Evolutionary conservation across 2,888 invertebrate species (phyloP).

Genomic region (Oegoconia quadripuncta): DNA sequence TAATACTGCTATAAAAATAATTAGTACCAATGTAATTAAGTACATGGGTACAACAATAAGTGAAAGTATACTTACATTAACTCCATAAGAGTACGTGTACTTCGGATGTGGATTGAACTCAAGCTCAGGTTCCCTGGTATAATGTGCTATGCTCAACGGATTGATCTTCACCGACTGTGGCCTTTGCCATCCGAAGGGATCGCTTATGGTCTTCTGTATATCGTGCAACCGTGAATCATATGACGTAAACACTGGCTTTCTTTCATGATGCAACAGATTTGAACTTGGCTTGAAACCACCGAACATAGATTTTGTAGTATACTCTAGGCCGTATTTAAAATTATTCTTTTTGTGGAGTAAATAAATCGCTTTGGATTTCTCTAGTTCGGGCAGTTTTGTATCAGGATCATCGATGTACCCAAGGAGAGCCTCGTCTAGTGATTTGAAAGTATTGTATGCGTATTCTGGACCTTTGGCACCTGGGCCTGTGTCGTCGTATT

Average conservation of each 20-base stretch:
- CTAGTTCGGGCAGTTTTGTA: constrained; percentile 56
- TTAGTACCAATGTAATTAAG: no score
- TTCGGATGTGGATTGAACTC: constrained; percentile 40
- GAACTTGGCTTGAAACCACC: no score
- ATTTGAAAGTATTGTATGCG: constrained; percentile 59
- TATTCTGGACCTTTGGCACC: constrained; percentile 50
- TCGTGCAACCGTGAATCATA: background rate
- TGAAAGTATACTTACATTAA: constrained; percentile 56
- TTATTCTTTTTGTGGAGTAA: background rate
- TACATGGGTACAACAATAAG: no score
- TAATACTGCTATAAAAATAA: no score
- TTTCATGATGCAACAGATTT: no score
- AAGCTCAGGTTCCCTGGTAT: constrained; percentile 26
- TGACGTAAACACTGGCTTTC: no score
- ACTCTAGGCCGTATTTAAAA: background rate
- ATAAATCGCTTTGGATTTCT: constrained; percentile 37
- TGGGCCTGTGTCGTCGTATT: constrained; percentile 70
- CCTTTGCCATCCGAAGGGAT: constrained; percentile 33
- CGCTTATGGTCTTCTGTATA: constrained; percentile 9
- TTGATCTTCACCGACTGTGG: constrained; percentile 31
- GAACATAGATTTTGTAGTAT: no score
- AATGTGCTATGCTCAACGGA: constrained; percentile 40
- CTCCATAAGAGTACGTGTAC: constrained; percentile 55
- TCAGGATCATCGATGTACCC: constrained; percentile 60
- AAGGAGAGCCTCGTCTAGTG: constrained; percentile 54